A percentile compares a stretch with the other conserved stretches of the same genome.
These are phyloP conservation scores for Nerophis ophidion DNA, from an alignment of 2,113 vertebrate species.

Conservation along the genomic window DNA sequence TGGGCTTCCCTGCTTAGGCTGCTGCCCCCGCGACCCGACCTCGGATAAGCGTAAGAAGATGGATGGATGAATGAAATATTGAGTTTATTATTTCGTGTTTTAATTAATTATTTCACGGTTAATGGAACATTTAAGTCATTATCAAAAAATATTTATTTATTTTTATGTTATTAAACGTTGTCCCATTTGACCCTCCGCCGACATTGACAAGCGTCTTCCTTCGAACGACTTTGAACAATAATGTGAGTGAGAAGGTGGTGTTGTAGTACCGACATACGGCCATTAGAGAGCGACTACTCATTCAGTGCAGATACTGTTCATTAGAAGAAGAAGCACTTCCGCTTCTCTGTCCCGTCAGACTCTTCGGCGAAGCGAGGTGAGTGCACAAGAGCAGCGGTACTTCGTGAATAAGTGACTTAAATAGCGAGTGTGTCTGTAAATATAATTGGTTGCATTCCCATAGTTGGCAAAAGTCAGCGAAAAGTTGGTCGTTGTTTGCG, in stretches of 20 bases:
- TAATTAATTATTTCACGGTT: no score
- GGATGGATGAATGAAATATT: no score
- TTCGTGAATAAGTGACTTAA: background rate
- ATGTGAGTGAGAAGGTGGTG: background rate
- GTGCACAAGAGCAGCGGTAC: background rate
- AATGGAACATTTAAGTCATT: no score
- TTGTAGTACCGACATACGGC: background rate
- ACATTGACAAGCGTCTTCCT: no score
- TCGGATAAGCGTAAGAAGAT: no score
- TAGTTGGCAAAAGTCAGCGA: accelerated
- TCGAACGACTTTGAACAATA: no score
- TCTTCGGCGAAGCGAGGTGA: constrained; percentile 43
- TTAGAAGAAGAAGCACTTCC: constrained; percentile 39
- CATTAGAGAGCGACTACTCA: constrained; percentile 25
- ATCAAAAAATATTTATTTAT: no score
- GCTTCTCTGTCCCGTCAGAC: constrained; percentile 17
- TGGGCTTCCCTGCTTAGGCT: no score
- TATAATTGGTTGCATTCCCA: accelerated
- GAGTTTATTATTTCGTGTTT: no score
- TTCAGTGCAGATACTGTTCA: background rate
- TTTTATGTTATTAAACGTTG: background rate
- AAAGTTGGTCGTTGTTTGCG: background rate
- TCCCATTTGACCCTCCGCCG: background rate
- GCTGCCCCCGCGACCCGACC: no score
- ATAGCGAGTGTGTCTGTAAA: accelerated